These are phyloP conservation scores for Electrophaes corylata DNA, from an alignment of 2,888 invertebrate species.

Conservation along the genomic window DNA sequence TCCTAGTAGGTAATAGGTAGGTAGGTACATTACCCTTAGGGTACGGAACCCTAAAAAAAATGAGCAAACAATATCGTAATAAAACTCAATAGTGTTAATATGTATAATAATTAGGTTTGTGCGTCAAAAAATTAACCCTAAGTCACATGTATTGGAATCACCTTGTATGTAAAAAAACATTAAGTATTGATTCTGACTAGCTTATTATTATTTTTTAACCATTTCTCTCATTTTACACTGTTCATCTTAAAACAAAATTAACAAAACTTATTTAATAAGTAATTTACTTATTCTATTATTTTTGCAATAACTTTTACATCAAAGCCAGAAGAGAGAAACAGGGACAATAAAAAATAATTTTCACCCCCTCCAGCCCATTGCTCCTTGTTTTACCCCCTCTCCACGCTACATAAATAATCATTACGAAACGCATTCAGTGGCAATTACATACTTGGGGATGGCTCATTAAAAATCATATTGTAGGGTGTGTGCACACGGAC, in stretches of 20 bases:
- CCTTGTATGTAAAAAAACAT: too few relatives aligned
- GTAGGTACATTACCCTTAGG: too few relatives aligned
- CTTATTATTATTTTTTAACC: too few relatives aligned
- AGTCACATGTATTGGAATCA: too few relatives aligned
- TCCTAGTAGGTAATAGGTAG: too few relatives aligned
- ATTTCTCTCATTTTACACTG: too few relatives aligned
- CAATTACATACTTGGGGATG: conserved; percentile 73
- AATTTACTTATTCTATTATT: conserved; percentile 25
- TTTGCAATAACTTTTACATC: conserved; percentile 31
- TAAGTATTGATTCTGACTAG: too few relatives aligned
- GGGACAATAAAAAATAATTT: conserved; percentile 73
- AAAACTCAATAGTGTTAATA: too few relatives aligned
- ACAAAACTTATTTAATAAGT: conserved; percentile 20
- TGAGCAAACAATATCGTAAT: too few relatives aligned
- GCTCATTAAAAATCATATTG: conserved; percentile 72
- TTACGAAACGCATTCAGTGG: conserved; percentile 68
- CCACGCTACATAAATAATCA: conserved; percentile 69
- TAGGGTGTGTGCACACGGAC: conserved; percentile 44
- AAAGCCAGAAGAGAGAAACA: conserved; percentile 28
- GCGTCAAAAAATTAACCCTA: too few relatives aligned
- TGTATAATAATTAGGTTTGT: too few relatives aligned
- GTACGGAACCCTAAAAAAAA: too few relatives aligned
- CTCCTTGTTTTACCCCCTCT: conserved; percentile 27
- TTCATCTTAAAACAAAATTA: conserved; percentile 6
- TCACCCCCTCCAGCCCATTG: conserved; percentile 44